Conservation (phyloP, 2,113 vertebrate species). For the Platysternon megacephalum region DNA sequence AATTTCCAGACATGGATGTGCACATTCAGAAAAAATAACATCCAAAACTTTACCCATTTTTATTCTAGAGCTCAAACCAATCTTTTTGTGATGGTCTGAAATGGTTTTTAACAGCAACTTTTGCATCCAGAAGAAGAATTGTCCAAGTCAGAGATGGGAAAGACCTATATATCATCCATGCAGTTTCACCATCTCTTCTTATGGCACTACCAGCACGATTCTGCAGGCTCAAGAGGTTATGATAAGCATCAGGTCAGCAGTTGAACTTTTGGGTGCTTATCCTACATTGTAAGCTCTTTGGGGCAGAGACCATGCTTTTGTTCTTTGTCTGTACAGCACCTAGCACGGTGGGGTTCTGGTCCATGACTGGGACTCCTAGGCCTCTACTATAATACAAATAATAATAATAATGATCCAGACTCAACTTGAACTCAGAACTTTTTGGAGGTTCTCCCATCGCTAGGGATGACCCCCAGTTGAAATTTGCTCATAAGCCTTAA, state of each 20-base stretch:
- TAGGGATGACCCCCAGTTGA: too few relatives aligned
- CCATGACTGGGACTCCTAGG: neutral
- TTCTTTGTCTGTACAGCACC: neutral
- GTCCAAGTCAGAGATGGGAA: neutral
- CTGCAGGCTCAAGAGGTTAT: neutral
- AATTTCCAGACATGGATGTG: too few relatives aligned
- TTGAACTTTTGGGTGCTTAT: neutral
- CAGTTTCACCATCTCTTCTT: neutral
- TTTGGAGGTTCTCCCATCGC: too few relatives aligned
- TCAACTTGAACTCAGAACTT: too few relatives aligned
- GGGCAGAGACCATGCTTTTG: neutral
- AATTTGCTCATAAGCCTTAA: neutral
- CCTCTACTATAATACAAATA: too few relatives aligned
- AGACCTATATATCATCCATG: neutral
- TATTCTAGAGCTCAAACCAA: too few relatives aligned
- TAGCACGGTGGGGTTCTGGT: neutral
- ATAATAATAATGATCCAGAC: too few relatives aligned
- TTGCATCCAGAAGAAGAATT: neutral
- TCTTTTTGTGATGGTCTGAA: too few relatives aligned
- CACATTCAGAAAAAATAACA: too few relatives aligned
- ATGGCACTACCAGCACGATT: neutral
- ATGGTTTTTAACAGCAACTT: neutral
- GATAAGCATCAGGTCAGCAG: too few relatives aligned
- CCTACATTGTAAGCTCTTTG: neutral
- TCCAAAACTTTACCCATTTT: too few relatives aligned